phyloP scores from a whole-genome alignment of 2,888 invertebrate species.

The Zygogramma bicolorata region DNA sequence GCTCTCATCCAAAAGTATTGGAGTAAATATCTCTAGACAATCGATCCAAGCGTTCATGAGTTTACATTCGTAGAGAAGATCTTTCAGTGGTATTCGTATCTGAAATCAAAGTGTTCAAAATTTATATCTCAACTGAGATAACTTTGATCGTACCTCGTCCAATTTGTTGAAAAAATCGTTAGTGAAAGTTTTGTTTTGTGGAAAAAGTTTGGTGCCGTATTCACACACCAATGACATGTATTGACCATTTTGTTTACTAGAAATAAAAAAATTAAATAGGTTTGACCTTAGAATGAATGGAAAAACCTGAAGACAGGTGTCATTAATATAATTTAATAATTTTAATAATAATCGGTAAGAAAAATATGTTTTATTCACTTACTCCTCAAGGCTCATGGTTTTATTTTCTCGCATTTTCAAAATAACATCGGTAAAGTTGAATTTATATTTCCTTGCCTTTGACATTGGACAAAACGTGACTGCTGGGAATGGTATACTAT shows the following conservation, averaged over 20 bases:
- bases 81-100: conserved; percentile 24
- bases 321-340: no score
- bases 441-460: conserved; percentile 68
- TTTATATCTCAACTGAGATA: not conserved
- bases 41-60: conserved; percentile 25
- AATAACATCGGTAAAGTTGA: conserved; percentile 74
- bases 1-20: conserved; percentile 77
- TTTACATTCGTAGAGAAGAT: conserved; percentile 24
- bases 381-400: conserved; percentile 69
- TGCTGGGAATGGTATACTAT: conserved; percentile 69
- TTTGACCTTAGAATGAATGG: no score
- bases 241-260: conserved; percentile 67
- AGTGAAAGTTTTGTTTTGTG: conserved; percentile 69
- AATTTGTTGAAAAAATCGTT: conserved; percentile 54
- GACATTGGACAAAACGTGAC: conserved; percentile 59
- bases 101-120: not conserved
- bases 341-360: no score
- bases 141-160: conserved; percentile 36
- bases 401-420: conserved; percentile 56
- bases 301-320: no score
- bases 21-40: conserved; percentile 69
- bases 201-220: conserved; percentile 65
- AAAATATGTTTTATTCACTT: no score
- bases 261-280: no score
- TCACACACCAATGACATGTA: conserved; percentile 72